Evolutionary conservation across 2,797 vertebrate species (phyloP).

Genomic region (Loris lydekkerianus): DNA sequence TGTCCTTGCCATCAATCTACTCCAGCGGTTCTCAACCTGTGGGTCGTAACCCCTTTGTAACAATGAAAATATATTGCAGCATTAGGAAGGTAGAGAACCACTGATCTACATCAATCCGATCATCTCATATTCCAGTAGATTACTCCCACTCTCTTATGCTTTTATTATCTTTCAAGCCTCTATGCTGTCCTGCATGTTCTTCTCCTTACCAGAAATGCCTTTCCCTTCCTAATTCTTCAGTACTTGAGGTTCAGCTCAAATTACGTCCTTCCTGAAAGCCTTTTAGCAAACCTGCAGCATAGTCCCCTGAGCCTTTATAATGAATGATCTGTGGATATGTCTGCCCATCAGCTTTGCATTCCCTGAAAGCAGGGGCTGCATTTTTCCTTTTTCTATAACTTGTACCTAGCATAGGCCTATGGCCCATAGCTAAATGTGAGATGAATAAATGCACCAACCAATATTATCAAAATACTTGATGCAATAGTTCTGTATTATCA

Average conservation of each 20-base stretch:
- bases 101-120: too few species aligned
- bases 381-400: not conserved
- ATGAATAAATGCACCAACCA: not conserved
- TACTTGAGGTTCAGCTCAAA: not conserved
- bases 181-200: too few species aligned
- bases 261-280: not conserved
- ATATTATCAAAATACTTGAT: not conserved
- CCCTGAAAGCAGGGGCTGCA: not conserved
- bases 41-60: too few species aligned
- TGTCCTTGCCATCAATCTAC: too few species aligned
- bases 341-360: not conserved
- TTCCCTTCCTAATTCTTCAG: not conserved
- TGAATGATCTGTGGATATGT: not conserved
- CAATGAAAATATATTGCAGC: too few species aligned
- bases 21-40: too few species aligned
- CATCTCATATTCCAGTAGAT: too few species aligned
- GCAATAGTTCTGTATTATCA: rapidly evolving
- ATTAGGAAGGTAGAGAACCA: too few species aligned
- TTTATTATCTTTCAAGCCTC: not conserved
- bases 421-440: not conserved
- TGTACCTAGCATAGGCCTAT: not conserved
- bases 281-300: not conserved
- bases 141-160: not conserved
- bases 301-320: not conserved
- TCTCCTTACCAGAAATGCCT: not conserved